Conservation (phyloP, 2,888 invertebrate species). For the Chirona hameri region DNA sequence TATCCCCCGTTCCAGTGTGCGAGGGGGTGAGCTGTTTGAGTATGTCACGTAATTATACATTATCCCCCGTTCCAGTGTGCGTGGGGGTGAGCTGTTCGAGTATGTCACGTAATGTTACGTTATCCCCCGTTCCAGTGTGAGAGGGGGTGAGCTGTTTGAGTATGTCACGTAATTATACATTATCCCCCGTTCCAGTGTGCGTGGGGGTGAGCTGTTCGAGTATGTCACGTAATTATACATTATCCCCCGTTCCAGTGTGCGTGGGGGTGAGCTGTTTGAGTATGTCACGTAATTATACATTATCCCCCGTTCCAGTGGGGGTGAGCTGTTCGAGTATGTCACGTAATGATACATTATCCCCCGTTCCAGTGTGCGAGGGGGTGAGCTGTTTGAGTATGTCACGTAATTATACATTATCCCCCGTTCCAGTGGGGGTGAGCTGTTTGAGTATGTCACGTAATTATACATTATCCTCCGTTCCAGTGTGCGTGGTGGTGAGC, state of each 20-base stretch:
- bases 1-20: constrained; percentile 54
- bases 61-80: constrained; percentile 54
- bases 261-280: constrained; percentile 64
- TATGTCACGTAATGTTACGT: too few relatives aligned
- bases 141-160: constrained; percentile 64
- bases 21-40: constrained; percentile 64
- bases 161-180: too few relatives aligned
- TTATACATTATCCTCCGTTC: too few relatives aligned
- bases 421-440: constrained; percentile 58
- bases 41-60: too few relatives aligned
- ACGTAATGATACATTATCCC: too few relatives aligned
- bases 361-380: constrained; percentile 57
- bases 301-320: constrained; percentile 56
- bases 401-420: too few relatives aligned
- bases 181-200: constrained; percentile 54
- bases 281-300: too few relatives aligned
- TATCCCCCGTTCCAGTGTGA: constrained; percentile 54
- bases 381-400: constrained; percentile 62
- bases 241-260: constrained; percentile 54
- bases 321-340: constrained; percentile 62
- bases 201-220: constrained; percentile 64
- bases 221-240: too few relatives aligned
- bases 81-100: constrained; percentile 64
- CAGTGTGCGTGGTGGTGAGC: constrained; percentile 61
- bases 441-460: constrained; percentile 59